These are phyloP conservation scores for Kobus ellipsiprymnus DNA, from an alignment of 2,113 vertebrate genomes.

Conservation along the genomic window DNA sequence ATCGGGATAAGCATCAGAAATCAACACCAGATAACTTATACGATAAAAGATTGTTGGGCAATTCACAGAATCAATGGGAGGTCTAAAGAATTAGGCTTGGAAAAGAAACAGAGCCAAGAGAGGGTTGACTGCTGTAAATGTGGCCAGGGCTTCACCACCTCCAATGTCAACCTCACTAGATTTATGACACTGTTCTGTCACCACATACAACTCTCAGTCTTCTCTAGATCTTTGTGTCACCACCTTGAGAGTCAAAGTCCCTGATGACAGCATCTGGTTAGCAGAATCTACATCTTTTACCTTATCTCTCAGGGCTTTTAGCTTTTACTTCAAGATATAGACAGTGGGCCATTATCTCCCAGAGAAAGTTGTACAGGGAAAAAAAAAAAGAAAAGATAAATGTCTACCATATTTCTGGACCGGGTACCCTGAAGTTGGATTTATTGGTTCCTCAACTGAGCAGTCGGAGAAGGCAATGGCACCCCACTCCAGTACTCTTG, in stretches of 20 bases:
- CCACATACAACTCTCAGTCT: not conserved
- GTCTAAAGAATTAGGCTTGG: not conserved
- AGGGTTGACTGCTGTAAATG: not conserved
- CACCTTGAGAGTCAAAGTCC: not conserved
- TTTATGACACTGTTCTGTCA: not conserved
- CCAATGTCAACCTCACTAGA: not conserved
- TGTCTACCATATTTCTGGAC: not conserved
- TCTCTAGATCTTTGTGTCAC: not conserved
- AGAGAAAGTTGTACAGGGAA: not conserved
- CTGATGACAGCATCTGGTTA: not conserved
- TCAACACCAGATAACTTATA: not conserved
- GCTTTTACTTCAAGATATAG: not conserved
- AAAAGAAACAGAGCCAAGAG: not conserved
- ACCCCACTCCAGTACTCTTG: too few relatives aligned
- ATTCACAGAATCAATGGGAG: not conserved
- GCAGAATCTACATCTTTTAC: not conserved
- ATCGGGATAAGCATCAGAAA: not conserved
- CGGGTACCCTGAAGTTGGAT: not conserved
- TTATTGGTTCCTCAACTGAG: not conserved
- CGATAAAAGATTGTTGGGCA: not conserved
- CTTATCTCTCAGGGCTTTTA: not conserved
- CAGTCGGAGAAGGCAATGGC: not conserved
- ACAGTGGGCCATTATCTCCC: not conserved
- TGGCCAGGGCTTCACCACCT: not conserved
- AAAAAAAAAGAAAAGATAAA: not conserved